Percentiles rank a stretch among this genome's conserved stretches.
phyloP scores from a whole-genome alignment of 2,113 vertebrate species.

The Aptenodytes patagonicus region DNA sequence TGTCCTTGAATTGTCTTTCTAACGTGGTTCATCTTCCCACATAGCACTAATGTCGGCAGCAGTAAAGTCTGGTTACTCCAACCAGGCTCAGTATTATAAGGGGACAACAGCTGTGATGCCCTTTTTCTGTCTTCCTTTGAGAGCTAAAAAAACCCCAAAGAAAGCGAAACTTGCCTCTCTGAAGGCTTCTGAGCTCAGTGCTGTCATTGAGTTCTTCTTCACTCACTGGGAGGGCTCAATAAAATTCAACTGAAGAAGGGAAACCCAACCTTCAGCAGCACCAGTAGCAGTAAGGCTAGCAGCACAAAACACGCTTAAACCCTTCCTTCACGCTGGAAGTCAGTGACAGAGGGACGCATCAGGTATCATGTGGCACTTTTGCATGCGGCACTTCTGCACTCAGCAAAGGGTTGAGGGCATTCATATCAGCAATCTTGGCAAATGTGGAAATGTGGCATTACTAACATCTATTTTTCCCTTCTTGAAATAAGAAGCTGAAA shows the following conservation, averaged over 20 bases:
- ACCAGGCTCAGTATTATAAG: not conserved
- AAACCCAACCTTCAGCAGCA: not conserved
- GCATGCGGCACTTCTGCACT: not conserved
- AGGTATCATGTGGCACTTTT: not conserved
- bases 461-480: not conserved
- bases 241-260: not conserved
- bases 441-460: not conserved
- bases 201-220: not conserved
- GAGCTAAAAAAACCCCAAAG: not conserved
- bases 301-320: not conserved
- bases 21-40: not conserved
- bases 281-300: not conserved
- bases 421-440: not conserved
- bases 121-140: not conserved
- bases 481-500: slow-evolving; percentile 89
- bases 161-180: not conserved
- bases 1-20: not conserved
- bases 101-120: not conserved
- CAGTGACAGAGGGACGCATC: not conserved
- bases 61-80: not conserved
- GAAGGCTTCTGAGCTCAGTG: not conserved
- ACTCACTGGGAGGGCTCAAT: not conserved
- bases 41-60: not conserved
- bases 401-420: not conserved
- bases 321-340: not conserved